Evolutionary conservation across 64 coral and sea anemone genomes (phyloP).

Genomic region (Platygyra sinensis): DNA sequence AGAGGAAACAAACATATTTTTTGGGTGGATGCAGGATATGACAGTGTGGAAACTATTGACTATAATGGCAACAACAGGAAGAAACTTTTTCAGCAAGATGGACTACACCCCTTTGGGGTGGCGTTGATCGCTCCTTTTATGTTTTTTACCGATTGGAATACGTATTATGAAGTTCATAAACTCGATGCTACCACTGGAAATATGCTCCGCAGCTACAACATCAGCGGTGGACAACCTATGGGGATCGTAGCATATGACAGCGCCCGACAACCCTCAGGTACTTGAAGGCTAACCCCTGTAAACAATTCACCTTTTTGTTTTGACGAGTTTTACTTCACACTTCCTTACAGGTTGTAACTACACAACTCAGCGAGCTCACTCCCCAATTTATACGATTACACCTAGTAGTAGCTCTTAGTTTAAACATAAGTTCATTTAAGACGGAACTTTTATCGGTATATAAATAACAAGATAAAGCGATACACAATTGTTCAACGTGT

Average conservation of each 20-base stretch:
- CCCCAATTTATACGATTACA: no score
- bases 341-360: no score
- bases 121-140: not conserved
- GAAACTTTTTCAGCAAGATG: not conserved
- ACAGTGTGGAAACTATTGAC: slow-evolving; percentile 46
- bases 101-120: slow-evolving; percentile 36
- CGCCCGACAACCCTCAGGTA: slow-evolving; percentile 35
- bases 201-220: not conserved
- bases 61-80: slow-evolving; percentile 61
- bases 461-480: no score
- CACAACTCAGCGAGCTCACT: no score
- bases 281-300: no score
- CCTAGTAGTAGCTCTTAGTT: no score
- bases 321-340: no score
- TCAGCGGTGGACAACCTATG: not conserved
- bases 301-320: no score
- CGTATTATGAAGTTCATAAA: not conserved
- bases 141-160: slow-evolving; percentile 52
- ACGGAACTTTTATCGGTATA: no score
- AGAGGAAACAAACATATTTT: slow-evolving; percentile 10
- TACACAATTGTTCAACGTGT: no score
- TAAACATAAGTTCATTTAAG: no score
- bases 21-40: slow-evolving; percentile 43
- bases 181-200: not conserved
- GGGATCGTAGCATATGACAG: slow-evolving; percentile 10